Base-by-base conservation (phyloP, 2,797 vertebrate genomes). In the Acipenser transmontanus region DNA sequence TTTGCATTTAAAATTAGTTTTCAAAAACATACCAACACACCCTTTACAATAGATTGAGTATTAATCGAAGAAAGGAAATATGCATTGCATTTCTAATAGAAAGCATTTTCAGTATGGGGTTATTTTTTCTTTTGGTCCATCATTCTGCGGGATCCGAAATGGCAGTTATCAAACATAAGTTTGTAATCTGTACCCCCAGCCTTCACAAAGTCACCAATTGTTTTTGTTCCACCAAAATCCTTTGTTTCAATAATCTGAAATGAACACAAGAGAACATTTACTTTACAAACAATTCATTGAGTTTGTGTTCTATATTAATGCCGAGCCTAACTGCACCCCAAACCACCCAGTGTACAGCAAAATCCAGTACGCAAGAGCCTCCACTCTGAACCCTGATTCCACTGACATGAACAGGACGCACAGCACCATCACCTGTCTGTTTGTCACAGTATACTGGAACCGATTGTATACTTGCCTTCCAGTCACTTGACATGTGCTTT, bases 91-190 rank as follows among this genome's bases (percentile, higher is more conserved):
- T 34, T 34, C 34, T 34, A 34, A 34, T 34, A 34, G 34, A 34
- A 34, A 34, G 34, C 34, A 34, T 34, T 34, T 34, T 34, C 34
- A 34, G 4, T 34, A 34, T 34, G 34, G 34, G 34, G 34, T 34
- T 34, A 34, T 34, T 34, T 34, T 34, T 34, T 34, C 34, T 34
- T 34, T 51, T 69, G 59, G 0, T 10, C 7, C 77, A 84, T 84
- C 82, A 83, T 84, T 8, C 74, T 71, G 1, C 1, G 0, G 7
- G 80, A 66, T 5, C 63, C 82, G n/a, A 13, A 0, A 50, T 84
- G 82, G 56, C 83, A 85, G 71, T 85, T 84, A 59, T 81, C 62
- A 4, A 65, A 70, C 12, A 81, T 0, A 0, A 81, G 7, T 11
- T 10, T 63, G 70, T 85, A 84, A 1, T 71, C 65, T 0, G 70